Evolutionary conservation across 2,888 invertebrate species (phyloP).

Genomic region (Drosophila tanythrix): DNA sequence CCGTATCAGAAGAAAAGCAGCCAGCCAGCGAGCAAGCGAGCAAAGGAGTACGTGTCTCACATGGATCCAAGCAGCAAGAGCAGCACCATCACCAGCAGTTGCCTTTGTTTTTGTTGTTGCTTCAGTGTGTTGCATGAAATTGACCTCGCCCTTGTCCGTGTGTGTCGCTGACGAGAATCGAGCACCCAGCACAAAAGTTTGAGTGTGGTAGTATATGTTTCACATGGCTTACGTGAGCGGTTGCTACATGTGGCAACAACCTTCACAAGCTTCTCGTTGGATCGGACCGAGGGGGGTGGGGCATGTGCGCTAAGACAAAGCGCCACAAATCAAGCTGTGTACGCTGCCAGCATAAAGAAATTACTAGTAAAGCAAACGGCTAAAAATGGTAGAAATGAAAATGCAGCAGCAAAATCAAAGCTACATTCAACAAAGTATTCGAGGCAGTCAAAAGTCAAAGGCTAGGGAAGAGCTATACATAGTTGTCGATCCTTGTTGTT

Average conservation of each 20-base stretch:
- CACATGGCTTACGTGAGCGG: constrained; percentile 57
- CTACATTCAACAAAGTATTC: constrained; percentile 35
- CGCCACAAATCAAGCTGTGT: constrained; percentile 58
- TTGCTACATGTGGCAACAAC: constrained; percentile 47
- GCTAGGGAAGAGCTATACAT: constrained; percentile 3
- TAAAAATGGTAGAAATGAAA: not conserved
- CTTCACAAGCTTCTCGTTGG: constrained; percentile 25
- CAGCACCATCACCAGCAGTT: constrained; percentile 16
- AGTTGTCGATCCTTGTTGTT: constrained; percentile 19
- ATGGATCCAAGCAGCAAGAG: constrained; percentile 44
- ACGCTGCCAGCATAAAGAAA: constrained; percentile 57
- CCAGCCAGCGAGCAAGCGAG: constrained; percentile 19
- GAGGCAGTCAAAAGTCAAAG: constrained; percentile 33
- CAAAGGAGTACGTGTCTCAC: constrained; percentile 68
- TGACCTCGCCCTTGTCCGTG: constrained; percentile 73
- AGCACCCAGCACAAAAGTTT: constrained; percentile 28
- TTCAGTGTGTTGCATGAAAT: constrained; percentile 71
- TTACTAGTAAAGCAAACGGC: constrained; percentile 21
- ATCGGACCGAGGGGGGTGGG: not conserved
- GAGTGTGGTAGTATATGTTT: constrained; percentile 36
- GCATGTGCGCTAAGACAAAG: constrained; percentile 50
- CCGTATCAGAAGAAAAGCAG: constrained; percentile 61
- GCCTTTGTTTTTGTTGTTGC: constrained; percentile 17
- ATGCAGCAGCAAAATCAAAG: constrained; percentile 28
- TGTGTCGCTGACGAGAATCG: constrained; percentile 48